Percentiles rank a stretch among this genome's conserved stretches.
Conservation (phyloP, 2,797 vertebrate genomes). For the Malurus splendens region DNA sequence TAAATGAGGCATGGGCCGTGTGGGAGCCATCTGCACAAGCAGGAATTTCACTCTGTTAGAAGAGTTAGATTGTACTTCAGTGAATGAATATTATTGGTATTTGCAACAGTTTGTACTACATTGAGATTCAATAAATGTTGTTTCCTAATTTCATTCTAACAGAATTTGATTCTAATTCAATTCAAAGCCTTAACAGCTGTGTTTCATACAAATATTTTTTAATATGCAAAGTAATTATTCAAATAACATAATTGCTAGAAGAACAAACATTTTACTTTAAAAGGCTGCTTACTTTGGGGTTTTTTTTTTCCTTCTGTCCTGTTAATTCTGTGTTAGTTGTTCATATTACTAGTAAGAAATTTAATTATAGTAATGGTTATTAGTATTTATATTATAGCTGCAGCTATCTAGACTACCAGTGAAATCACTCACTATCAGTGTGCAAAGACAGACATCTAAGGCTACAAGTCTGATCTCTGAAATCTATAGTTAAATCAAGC, state of each 20-base stretch:
- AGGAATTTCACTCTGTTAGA: conserved; percentile 3
- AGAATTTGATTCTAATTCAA: not conserved
- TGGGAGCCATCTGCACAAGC: conserved; percentile 19
- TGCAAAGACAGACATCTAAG: not conserved
- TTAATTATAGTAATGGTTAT: not conserved
- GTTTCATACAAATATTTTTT: not conserved
- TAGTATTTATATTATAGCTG: not conserved
- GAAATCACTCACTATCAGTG: not conserved
- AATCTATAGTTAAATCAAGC: not conserved
- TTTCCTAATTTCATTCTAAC: not conserved
- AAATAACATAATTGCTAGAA: not conserved
- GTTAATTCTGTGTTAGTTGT: not conserved
- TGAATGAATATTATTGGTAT: not conserved
- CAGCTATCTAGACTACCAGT: not conserved
- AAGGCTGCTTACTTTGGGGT: fast-evolving
- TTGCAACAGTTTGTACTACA: not conserved
- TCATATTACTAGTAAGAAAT: not conserved
- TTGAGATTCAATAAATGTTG: not conserved
- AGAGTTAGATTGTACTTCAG: not conserved
- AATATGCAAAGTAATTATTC: not conserved
- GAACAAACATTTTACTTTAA: not conserved
- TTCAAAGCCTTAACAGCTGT: not conserved
- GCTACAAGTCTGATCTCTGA: not conserved
- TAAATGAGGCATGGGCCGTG: not conserved
- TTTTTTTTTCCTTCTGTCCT: not conserved